Conservation (phyloP, 2,113 vertebrate species). For the Romanogobio albipinnatus region DNA sequence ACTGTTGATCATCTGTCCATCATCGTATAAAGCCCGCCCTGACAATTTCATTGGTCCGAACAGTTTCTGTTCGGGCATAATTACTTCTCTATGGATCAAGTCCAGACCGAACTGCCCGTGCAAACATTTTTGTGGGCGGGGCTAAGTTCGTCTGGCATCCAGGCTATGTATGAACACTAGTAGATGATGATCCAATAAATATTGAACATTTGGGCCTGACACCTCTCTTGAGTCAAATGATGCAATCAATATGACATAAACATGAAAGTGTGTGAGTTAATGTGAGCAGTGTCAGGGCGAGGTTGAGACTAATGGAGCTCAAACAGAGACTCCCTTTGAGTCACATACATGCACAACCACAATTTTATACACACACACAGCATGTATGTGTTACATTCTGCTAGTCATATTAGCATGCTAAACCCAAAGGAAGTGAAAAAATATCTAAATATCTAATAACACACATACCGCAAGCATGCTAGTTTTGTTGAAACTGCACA, state of each 20-base stretch:
- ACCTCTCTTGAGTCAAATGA: neutral
- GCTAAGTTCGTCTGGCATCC: too few species aligned
- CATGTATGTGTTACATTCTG: neutral
- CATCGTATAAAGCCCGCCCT: too few species aligned
- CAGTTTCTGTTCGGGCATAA: too few species aligned
- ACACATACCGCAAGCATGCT: too few species aligned
- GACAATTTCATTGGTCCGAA: too few species aligned
- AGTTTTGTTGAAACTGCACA: neutral
- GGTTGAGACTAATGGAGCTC: conserved; percentile 6
- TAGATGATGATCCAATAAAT: neutral
- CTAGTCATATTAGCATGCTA: neutral
- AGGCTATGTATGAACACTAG: neutral
- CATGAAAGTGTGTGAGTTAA: neutral
- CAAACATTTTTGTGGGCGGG: too few species aligned
- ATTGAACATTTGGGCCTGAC: neutral
- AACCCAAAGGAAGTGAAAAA: neutral
- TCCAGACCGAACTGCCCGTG: too few species aligned
- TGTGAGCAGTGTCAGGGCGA: conserved; percentile 4
- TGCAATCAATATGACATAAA: neutral
- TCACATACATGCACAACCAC: neutral
- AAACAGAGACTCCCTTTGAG: conserved; percentile 8
- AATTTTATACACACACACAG: neutral
- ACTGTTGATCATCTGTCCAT: too few species aligned
- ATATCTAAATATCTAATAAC: neutral
- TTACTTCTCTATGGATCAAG: too few species aligned